Conservation (phyloP, 2,888 invertebrate genomes). For the Netelia virgata region DNA sequence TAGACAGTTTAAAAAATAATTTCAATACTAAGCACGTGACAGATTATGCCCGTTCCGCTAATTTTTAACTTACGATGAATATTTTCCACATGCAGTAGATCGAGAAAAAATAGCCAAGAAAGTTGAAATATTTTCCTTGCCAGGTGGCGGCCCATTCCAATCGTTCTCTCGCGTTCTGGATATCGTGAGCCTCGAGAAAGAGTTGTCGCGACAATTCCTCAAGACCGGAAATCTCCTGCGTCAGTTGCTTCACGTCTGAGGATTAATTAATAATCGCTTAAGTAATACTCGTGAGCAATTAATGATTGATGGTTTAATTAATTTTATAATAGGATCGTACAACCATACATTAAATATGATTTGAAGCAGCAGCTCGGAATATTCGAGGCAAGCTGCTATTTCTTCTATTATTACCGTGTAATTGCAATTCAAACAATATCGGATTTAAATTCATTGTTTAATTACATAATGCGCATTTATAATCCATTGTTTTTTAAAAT, state of each 20-base stretch:
- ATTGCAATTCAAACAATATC: too few species aligned
- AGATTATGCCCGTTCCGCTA: neutral
- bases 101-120: constrained; percentile 99
- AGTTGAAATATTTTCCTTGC: constrained; percentile 99
- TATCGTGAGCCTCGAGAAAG: constrained; percentile 98
- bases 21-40: neutral
- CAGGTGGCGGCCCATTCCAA: constrained; percentile 98
- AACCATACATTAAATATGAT: too few species aligned
- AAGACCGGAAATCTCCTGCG: constrained; percentile 93
- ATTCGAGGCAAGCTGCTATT: too few species aligned
- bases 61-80: constrained; percentile 92
- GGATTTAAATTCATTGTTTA: too few species aligned
- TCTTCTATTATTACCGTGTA: too few species aligned
- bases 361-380: too few species aligned
- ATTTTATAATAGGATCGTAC: too few species aligned
- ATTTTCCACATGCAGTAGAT: constrained; percentile 99
- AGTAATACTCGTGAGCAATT: neutral
- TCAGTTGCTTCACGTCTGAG: constrained; percentile 92
- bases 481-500: too few species aligned
- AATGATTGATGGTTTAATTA: constrained; percentile 28
- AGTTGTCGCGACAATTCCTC: constrained; percentile 97
- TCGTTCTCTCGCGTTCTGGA: constrained; percentile 95
- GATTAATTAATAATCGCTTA: neutral
- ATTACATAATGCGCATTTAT: too few species aligned
- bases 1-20: neutral